Conservation (phyloP, 2,888 invertebrate species). For the Dicyrtomina minuta region DNA sequence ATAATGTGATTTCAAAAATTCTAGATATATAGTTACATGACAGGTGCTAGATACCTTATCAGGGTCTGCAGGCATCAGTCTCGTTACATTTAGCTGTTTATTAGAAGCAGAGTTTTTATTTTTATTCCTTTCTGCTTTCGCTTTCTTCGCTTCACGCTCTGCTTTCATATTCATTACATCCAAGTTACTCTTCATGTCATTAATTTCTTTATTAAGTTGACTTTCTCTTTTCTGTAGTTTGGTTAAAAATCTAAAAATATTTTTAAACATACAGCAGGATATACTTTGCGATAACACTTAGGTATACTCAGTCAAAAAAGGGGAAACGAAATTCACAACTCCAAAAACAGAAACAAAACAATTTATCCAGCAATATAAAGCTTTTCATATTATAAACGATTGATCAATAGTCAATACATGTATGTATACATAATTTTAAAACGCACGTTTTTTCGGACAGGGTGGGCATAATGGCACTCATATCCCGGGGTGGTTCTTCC, state of each 20-base stretch:
- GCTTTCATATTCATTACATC: slow-evolving; percentile 35
- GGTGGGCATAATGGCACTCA: slow-evolving; percentile 34
- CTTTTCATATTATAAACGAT: too few relatives aligned
- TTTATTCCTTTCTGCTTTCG: slow-evolving; percentile 21
- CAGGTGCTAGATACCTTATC: too few relatives aligned
- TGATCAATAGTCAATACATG: too few relatives aligned
- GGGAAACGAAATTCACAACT: not conserved
- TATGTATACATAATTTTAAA: too few relatives aligned
- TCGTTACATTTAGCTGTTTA: not conserved
- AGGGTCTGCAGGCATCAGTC: not conserved
- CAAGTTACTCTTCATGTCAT: slow-evolving; percentile 35
- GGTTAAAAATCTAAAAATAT: slow-evolving; percentile 33
- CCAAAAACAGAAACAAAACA: not conserved
- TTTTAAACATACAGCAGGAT: too few relatives aligned
- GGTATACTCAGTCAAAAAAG: too few relatives aligned
- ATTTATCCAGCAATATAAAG: not conserved
- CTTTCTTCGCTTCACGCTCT: slow-evolving; percentile 36
- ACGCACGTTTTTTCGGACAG: slow-evolving; percentile 37
- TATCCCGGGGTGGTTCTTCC: slow-evolving; percentile 29
- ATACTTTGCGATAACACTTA: too few relatives aligned
- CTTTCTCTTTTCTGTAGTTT: slow-evolving; percentile 37
- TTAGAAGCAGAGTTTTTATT: not conserved
- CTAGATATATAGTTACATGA: too few relatives aligned
- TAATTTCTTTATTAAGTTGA: slow-evolving; percentile 36
- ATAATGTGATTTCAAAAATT: too few relatives aligned